Base-by-base conservation (phyloP, 2,113 vertebrate genomes). In the Pholis gunnellus region DNA sequence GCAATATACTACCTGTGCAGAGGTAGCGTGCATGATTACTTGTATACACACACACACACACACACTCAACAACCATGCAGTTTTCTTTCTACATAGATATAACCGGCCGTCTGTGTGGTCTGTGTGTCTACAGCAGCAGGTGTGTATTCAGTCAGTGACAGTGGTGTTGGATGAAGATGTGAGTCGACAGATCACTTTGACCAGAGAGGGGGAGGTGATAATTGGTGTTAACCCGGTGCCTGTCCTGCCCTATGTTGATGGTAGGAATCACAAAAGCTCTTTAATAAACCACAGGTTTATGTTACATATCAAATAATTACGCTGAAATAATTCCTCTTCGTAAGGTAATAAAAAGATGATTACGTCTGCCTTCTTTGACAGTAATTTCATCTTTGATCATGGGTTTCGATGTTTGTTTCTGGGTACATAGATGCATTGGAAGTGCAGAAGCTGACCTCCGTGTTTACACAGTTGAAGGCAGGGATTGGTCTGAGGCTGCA, bases 131-230 rank as follows among this genome's bases (percentile, higher is more conserved):
- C 72, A 97, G 94, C 96, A 98, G 79, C 95, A 98, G 25, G 92
- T 95, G 75, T 99, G 98, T 89, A 95, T 98, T 87, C 97, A 99
- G 86, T 98, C 98, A n/a, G 72, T 99, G 92, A 97, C 96, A 22
- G 87, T 99, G 75, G 96, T 99, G 87, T 93, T 98, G 92, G 97
- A 98, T 85, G 98, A 98, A 92, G 97, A 99, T 71, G 94, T 96
- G 71, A 96, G 79, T 91, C 97, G 95, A 84, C 98, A 99, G 95
- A 95, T 99, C 82, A 99, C 97, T 40, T 91, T 99, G 52, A 96
- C 94, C 1, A 96, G 96, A 89, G 95, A 97, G 48, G 98, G 97
- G 74, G 97, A 97, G 54, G 93, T 99, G 82, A 95, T 97, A 34
- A 95, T 96, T 20, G 96, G 96, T 46, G 92, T 95, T 75, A 97